A percentile compares a stretch with the other conserved stretches of the same genome.
These are phyloP conservation scores for Mionectes macconnelli DNA, from an alignment of 2,113 vertebrate genomes.

Conservation along the genomic window DNA sequence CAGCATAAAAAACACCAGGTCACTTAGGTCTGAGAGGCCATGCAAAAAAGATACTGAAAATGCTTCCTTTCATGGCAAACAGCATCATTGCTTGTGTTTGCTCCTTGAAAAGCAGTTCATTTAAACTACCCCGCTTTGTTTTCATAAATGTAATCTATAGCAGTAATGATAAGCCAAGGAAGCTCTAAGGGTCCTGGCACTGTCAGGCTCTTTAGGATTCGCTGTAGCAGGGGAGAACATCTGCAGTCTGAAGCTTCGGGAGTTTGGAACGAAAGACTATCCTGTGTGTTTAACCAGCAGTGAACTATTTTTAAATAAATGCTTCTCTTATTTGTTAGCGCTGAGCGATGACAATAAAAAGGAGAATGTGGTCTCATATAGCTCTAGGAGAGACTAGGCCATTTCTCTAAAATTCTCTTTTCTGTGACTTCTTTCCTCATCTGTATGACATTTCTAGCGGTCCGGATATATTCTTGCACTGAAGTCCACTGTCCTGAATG, in stretches of 20 bases:
- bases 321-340: neutral
- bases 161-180: neutral
- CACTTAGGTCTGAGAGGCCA: neutral
- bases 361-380: neutral
- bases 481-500: neutral
- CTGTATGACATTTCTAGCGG: neutral
- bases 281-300: neutral
- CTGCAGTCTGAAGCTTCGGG: neutral
- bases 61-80: neutral
- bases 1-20: neutral
- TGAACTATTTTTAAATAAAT: constrained; percentile 23
- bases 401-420: neutral
- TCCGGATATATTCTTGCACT: neutral
- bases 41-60: neutral
- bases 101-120: neutral
- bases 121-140: neutral
- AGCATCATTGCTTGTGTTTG: neutral
- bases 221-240: constrained; percentile 36
- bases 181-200: constrained; percentile 27
- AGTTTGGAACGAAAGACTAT: neutral
- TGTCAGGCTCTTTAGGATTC: neutral
- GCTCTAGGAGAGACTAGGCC: neutral
- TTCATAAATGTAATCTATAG: constrained; percentile 15
- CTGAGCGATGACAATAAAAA: neutral
- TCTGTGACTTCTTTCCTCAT: neutral